phyloP scores from a whole-genome alignment of 2,113 vertebrate species.

The Furnarius figulus region DNA sequence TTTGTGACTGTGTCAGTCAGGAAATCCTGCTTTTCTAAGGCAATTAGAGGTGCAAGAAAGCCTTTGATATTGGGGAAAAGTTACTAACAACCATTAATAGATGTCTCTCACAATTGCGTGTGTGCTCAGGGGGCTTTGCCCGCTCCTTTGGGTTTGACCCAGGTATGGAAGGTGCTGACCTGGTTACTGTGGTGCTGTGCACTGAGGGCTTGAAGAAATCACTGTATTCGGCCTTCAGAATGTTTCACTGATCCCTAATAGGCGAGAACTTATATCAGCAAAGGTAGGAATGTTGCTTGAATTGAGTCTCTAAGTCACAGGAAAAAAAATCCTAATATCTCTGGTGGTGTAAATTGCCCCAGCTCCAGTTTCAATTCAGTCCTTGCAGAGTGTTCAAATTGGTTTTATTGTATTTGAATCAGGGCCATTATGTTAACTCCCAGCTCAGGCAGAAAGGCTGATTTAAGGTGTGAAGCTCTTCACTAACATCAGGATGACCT shows the following conservation, averaged over 20 bases:
- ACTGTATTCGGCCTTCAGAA: neutral
- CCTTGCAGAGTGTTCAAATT: neutral
- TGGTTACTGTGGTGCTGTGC: neutral
- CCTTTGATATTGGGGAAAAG: too few species aligned
- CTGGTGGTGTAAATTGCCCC: neutral
- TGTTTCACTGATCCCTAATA: neutral
- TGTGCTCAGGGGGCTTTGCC: neutral
- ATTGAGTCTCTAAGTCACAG: neutral
- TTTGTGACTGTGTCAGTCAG: neutral
- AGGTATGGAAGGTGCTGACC: neutral
- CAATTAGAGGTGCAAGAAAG: neutral
- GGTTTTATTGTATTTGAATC: neutral
- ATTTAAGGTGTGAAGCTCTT: neutral
- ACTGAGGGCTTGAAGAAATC: neutral
- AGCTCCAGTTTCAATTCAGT: neutral
- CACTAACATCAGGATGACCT: neutral
- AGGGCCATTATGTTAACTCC: neutral
- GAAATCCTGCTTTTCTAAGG: neutral
- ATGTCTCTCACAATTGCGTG: accelerated
- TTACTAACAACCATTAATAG: neutral
- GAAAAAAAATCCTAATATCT: neutral
- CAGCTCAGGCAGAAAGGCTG: neutral
- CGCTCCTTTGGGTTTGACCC: neutral
- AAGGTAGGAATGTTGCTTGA: neutral
- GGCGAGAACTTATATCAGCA: neutral